Evolutionary conservation across 2,113 vertebrate species (phyloP).

Genomic region (Vulpes vulpes): DNA sequence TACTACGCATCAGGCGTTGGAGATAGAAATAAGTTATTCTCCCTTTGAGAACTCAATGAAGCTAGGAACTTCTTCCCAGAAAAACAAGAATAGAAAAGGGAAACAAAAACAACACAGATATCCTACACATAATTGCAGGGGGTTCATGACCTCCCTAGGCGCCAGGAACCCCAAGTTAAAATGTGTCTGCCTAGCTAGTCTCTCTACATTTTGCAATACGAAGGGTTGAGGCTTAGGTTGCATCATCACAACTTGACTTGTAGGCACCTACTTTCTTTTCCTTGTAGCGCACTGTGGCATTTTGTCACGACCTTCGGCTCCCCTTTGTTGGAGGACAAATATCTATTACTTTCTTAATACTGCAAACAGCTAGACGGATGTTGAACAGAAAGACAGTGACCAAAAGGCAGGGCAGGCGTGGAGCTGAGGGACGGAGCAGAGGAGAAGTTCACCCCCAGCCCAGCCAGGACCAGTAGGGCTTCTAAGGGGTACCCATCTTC

Average conservation of each 20-base stretch:
- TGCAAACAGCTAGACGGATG: neutral
- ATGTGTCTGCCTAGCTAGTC: neutral
- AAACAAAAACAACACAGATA: neutral
- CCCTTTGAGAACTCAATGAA: conserved; percentile 29
- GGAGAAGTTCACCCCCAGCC: neutral
- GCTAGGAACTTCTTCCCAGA: neutral
- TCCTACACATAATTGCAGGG: conserved; percentile 23
- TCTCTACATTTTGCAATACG: neutral
- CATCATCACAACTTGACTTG: neutral
- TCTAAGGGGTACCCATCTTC: neutral
- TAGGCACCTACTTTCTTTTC: neutral
- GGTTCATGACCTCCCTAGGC: neutral
- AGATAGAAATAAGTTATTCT: conserved; percentile 28
- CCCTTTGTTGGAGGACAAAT: neutral
- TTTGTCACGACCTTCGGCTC: neutral
- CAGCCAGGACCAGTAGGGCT: neutral
- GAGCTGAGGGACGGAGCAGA: neutral
- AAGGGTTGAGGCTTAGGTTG: neutral
- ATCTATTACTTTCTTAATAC: conserved; percentile 18
- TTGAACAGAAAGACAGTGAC: neutral
- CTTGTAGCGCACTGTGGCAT: neutral
- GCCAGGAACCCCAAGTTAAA: neutral
- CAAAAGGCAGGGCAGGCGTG: neutral
- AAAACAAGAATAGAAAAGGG: neutral
- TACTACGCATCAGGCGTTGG: neutral